Evolutionary conservation across 2,113 vertebrate genomes (phyloP).

Genomic region (Stomatorhinus ivindoensis): DNA sequence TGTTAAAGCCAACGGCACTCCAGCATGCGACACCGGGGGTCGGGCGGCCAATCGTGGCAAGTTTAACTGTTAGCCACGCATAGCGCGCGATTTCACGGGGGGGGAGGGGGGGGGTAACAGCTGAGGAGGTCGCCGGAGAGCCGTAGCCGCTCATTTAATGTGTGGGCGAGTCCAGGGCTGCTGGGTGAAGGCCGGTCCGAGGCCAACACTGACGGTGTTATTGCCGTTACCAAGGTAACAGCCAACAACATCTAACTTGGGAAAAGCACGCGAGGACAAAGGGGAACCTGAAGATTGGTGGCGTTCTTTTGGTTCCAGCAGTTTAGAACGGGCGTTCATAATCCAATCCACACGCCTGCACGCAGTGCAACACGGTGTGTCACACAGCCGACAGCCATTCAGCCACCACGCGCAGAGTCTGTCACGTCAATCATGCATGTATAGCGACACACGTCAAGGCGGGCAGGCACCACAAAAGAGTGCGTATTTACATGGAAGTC

Average conservation of each 20-base stretch:
- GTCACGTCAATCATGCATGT: constrained; percentile 16
- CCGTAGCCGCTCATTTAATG: background rate
- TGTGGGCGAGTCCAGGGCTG: background rate
- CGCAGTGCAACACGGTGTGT: background rate
- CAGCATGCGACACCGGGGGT: background rate
- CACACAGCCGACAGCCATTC: background rate
- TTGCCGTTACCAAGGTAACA: constrained; percentile 8
- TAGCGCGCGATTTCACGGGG: background rate
- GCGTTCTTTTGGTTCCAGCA: background rate
- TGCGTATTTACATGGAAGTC: constrained; percentile 80
- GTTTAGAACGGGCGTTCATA: background rate
- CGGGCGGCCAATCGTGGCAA: background rate
- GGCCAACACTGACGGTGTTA: background rate
- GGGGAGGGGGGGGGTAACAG: background rate
- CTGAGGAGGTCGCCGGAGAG: background rate
- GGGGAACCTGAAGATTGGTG: background rate
- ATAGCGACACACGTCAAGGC: constrained; percentile 35
- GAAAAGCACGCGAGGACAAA: background rate
- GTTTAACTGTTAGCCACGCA: background rate
- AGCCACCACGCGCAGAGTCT: background rate
- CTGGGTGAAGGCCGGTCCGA: background rate
- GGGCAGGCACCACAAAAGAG: constrained; percentile 38
- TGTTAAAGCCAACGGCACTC: background rate
- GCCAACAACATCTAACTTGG: background rate
- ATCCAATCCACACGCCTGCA: background rate